These are phyloP conservation scores for Takifugu flavidus DNA, from an alignment of 2,113 vertebrate species.

Conservation along the genomic window DNA sequence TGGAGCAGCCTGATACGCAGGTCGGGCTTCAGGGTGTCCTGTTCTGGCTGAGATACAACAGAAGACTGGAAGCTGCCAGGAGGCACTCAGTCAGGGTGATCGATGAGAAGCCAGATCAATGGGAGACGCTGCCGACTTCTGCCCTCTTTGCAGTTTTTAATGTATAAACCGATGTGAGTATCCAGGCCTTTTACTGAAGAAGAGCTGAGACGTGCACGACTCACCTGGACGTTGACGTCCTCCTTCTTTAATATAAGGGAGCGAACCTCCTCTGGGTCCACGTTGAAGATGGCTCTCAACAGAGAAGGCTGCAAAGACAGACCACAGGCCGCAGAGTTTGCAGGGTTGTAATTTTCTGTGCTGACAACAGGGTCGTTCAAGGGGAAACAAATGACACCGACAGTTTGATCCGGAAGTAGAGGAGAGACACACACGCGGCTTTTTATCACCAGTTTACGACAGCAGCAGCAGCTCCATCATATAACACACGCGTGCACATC, in stretches of 20 bases:
- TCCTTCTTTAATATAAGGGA: conserved; percentile 98
- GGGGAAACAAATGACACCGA: conserved; percentile 10
- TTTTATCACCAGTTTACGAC: conserved; percentile 16
- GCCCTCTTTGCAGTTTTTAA: conserved; percentile 7
- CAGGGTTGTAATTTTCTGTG: conserved; percentile 25
- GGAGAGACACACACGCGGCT: conserved; percentile 8
- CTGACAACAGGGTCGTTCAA: conserved; percentile 35
- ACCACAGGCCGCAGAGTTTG: conserved; percentile 10
- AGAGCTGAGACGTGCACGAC: background rate
- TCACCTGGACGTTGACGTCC: conserved; percentile 98
- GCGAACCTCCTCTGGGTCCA: conserved; percentile 95
- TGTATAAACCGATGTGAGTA: background rate
- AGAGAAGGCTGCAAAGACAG: conserved; percentile 82
- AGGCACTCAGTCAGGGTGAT: conserved; percentile 31
- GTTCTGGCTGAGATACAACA: conserved; percentile 10
- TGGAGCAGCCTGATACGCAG: too few species aligned
- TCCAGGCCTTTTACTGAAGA: background rate
- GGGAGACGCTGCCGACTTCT: conserved; percentile 18
- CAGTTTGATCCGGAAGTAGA: conserved; percentile 22
- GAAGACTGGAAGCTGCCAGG: conserved; percentile 27
- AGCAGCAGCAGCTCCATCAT: conserved; percentile 21
- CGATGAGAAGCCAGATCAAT: conserved; percentile 24
- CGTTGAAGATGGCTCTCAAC: conserved; percentile 97
- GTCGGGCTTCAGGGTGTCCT: background rate
- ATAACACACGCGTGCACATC: background rate